A percentile compares a stretch with the other conserved stretches of the same genome.
phyloP scores from a whole-genome alignment of 2,888 invertebrate genomes.

The Diploptera punctata region DNA sequence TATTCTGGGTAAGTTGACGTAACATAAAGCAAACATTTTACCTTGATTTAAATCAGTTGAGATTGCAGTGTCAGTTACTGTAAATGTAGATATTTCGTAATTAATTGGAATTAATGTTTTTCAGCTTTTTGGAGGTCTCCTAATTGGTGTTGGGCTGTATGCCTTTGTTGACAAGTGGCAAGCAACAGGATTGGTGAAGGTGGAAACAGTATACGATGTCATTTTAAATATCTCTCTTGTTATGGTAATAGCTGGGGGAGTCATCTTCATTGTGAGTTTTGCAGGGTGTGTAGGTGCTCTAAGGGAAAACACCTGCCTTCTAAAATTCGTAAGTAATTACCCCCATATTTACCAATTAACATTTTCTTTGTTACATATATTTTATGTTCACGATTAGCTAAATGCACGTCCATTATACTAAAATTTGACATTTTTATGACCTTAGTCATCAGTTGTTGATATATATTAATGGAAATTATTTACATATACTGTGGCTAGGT shows the following conservation, averaged over 20 bases:
- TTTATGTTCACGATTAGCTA: too few species aligned
- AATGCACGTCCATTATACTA: too few species aligned
- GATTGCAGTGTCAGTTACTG: neutral
- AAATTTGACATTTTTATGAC: too few species aligned
- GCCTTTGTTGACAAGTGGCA: conserved; percentile 95
- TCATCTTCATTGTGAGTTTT: conserved; percentile 93
- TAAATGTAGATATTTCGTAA: too few species aligned
- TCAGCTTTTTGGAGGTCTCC: conserved; percentile 85
- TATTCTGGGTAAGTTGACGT: conserved; percentile 81
- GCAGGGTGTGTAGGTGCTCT: conserved; percentile 92
- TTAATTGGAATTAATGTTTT: conserved; percentile 56
- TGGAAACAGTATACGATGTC: conserved; percentile 89
- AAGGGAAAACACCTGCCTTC: conserved; percentile 88
- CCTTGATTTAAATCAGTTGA: too few species aligned
- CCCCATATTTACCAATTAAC: too few species aligned
- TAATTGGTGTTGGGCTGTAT: conserved; percentile 88
- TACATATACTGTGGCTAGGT: too few species aligned
- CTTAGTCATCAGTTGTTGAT: too few species aligned
- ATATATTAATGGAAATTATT: too few species aligned
- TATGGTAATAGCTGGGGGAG: conserved; percentile 86
- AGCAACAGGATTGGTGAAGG: conserved; percentile 80
- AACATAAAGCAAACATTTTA: neutral
- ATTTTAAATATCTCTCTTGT: conserved; percentile 90
- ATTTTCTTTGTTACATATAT: too few species aligned
- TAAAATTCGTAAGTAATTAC: conserved; percentile 83